Percentiles rank a stretch among this genome's conserved stretches.
These are phyloP conservation scores for Antheraea yamamai DNA, from an alignment of 2,888 invertebrate genomes.

Conservation along the genomic window DNA sequence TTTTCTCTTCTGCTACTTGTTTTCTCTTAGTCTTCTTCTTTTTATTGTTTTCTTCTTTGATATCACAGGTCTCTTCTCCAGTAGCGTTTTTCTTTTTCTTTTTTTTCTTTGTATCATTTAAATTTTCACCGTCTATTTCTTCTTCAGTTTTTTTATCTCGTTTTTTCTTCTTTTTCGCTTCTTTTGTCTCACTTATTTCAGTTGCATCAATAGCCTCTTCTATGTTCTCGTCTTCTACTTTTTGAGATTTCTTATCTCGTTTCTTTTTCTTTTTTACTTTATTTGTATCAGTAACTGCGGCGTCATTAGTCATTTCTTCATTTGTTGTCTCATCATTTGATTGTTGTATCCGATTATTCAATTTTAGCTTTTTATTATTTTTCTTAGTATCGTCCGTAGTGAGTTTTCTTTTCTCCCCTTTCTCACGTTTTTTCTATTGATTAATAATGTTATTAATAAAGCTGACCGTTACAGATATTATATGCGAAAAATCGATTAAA, in stretches of 20 bases:
- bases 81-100: slow-evolving; percentile 6
- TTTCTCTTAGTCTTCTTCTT: slow-evolving; percentile 29
- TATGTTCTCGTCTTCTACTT: neutral
- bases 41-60: slow-evolving; percentile 28
- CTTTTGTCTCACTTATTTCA: slow-evolving; percentile 21
- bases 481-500: too few species aligned
- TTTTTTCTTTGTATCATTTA: slow-evolving; percentile 4
- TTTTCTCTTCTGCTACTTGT: slow-evolving; percentile 23
- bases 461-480: neutral
- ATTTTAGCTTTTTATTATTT: neutral
- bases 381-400: slow-evolving; percentile 23
- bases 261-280: neutral
- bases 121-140: slow-evolving; percentile 25
- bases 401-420: slow-evolving; percentile 43
- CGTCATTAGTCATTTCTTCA: neutral
- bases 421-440: slow-evolving; percentile 45
- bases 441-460: slow-evolving; percentile 12
- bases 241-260: neutral
- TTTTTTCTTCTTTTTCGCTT: slow-evolving; percentile 22
- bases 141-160: slow-evolving; percentile 23
- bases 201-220: neutral
- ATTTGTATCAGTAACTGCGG: neutral
- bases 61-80: slow-evolving; percentile 5
- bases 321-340: neutral
- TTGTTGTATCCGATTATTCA: neutral